Evolutionary conservation across 2,113 vertebrate genomes (phyloP).

Genomic region (Rhea pennata): DNA sequence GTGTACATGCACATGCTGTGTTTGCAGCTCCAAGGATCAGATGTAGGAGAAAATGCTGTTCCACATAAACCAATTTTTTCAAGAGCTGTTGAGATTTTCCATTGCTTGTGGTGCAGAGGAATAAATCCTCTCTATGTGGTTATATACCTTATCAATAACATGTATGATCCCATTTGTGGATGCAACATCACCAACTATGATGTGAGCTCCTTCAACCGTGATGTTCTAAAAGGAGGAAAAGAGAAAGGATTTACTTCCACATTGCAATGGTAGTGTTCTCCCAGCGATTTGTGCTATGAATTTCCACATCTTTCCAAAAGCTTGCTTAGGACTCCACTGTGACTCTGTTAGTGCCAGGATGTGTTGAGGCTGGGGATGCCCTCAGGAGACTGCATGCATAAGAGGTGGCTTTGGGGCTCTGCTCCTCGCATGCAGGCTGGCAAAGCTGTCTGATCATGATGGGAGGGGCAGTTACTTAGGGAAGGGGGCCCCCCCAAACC

Average conservation of each 20-base stretch:
- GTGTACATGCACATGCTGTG: not conserved
- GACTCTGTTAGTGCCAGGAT: fast-evolving
- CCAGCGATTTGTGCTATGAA: fast-evolving
- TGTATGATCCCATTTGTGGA: constrained; percentile 92
- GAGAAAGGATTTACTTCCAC: not conserved
- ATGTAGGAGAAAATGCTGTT: not conserved
- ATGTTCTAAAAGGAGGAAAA: constrained; percentile 73
- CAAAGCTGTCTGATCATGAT: not conserved
- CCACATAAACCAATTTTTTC: not conserved
- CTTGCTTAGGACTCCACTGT: not conserved
- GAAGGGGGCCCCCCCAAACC: no score
- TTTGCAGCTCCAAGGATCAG: not conserved
- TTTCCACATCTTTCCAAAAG: not conserved
- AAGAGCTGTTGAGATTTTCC: not conserved
- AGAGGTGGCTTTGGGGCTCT: not conserved
- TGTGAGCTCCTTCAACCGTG: constrained; percentile 78
- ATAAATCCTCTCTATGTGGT: not conserved
- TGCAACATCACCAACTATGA: constrained; percentile 77
- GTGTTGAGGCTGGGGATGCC: no score
- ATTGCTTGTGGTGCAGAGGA: not conserved
- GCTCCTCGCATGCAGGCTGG: fast-evolving
- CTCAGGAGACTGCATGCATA: fast-evolving
- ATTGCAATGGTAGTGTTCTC: fast-evolving
- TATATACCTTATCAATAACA: constrained; percentile 84
- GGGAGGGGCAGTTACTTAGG: not conserved